These are phyloP conservation scores for Falco concolor DNA, from an alignment of 2,797 vertebrate species.

Conservation along the genomic window DNA sequence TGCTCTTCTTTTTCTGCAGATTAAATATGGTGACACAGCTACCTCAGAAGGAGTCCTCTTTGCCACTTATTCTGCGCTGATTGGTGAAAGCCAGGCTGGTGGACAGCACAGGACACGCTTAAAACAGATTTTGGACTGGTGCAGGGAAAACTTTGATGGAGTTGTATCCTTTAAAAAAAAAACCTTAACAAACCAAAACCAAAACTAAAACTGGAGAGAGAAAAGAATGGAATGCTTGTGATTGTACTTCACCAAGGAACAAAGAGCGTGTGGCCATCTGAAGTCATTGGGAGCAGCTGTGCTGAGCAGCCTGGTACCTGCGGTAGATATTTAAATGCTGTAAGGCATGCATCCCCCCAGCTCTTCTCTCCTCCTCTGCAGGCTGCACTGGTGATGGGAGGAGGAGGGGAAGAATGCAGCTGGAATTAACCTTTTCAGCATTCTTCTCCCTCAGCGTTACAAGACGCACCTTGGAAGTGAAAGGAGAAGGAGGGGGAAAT, in stretches of 20 bases:
- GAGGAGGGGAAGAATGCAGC: not conserved
- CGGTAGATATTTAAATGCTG: not conserved
- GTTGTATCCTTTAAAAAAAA: constrained; percentile 87
- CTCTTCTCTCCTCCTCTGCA: not conserved
- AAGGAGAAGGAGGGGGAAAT: not conserved
- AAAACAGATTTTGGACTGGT: constrained; percentile 97
- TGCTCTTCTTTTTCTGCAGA: constrained; percentile 71
- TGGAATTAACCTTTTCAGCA: not conserved
- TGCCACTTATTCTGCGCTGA: constrained; percentile 95
- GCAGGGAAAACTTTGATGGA: constrained; percentile 89
- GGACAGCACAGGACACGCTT: constrained; percentile 94
- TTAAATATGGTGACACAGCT: constrained; percentile 98
- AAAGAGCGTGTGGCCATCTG: not conserved
- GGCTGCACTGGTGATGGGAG: not conserved
- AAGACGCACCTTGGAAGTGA: not conserved
- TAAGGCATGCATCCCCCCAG: not conserved
- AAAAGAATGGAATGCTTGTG: not conserved
- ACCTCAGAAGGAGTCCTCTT: constrained; percentile 99
- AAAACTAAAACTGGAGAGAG: not conserved
- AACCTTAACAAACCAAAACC: no score
- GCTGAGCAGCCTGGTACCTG: not conserved
- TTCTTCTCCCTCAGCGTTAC: not conserved
- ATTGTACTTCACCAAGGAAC: not conserved
- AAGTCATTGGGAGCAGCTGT: not conserved
- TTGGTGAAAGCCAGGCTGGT: constrained; percentile 95